Conservation (phyloP, 1,140 invertebrate genomes). For the Gonioctena quinquepunctata region DNA sequence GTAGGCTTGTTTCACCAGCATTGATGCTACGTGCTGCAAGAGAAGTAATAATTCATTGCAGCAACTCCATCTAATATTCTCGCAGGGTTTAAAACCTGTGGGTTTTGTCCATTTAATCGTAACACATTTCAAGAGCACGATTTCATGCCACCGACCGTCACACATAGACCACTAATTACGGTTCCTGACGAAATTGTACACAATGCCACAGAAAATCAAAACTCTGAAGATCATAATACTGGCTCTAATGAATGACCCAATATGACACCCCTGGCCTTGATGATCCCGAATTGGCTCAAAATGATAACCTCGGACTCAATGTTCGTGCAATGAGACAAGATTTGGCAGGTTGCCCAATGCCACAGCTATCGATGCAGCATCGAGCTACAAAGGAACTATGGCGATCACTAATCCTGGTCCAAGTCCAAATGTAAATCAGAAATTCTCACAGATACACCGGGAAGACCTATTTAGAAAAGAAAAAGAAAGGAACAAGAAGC, state of each 20-base stretch:
- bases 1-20: no score
- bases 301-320: background rate
- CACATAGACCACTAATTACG: background rate
- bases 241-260: background rate
- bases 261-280: background rate
- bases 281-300: background rate
- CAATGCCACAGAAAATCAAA: no score
- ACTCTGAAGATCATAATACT: background rate
- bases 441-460: no score
- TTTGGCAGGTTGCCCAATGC: background rate
- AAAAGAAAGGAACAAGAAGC: no score
- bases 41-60: no score
- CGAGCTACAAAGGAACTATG: no score
- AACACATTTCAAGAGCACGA: constrained; percentile 27
- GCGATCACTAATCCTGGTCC: no score
- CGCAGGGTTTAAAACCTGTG: constrained; percentile 43
- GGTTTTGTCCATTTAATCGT: constrained; percentile 40
- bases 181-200: no score
- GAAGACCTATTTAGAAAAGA: no score
- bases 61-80: constrained; percentile 42
- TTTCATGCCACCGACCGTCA: background rate
- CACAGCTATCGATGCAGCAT: no score
- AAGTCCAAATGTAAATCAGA: no score
- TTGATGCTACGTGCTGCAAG: no score
- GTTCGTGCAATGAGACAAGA: background rate